Conservation (phyloP, 2,888 invertebrate genomes). For the Dryobotodes eremita region DNA sequence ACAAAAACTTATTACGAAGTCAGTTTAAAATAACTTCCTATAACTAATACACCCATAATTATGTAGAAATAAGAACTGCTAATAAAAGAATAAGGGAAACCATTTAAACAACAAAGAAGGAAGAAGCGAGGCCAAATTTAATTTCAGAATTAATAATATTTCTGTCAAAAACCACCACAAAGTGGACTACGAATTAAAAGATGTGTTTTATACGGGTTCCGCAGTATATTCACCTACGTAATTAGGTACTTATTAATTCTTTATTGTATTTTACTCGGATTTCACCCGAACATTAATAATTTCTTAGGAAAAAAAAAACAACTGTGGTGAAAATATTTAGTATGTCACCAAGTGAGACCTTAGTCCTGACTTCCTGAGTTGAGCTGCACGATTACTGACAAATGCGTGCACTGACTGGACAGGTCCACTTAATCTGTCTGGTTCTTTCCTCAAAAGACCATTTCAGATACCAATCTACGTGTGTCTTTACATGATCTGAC, state of each 20-base stretch:
- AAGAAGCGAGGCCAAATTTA: slow-evolving; percentile 13
- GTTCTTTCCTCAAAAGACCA: too few relatives aligned
- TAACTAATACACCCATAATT: neutral
- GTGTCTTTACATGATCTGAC: too few relatives aligned
- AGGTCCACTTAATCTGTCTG: too few relatives aligned
- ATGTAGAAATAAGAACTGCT: neutral
- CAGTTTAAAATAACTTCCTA: neutral
- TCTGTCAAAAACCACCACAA: neutral
- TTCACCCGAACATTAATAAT: neutral
- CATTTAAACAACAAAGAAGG: slow-evolving; percentile 24
- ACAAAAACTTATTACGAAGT: neutral
- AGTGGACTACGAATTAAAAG: neutral
- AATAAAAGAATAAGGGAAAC: slow-evolving; percentile 15
- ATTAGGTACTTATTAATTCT: neutral
- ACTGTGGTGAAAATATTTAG: neutral
- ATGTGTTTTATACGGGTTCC: neutral
- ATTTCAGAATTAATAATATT: slow-evolving; percentile 19
- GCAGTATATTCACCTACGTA: neutral
- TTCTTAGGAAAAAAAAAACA: neutral
- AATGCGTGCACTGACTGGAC: too few relatives aligned
- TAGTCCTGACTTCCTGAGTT: too few relatives aligned
- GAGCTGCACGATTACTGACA: too few relatives aligned
- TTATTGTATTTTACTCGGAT: neutral
- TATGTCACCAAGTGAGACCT: neutral
- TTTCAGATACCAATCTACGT: too few relatives aligned